These are phyloP conservation scores for Aplysina aerophoba DNA, from an alignment of 37 sponge, comb jelly and placozoan species.

Conservation along the genomic window DNA sequence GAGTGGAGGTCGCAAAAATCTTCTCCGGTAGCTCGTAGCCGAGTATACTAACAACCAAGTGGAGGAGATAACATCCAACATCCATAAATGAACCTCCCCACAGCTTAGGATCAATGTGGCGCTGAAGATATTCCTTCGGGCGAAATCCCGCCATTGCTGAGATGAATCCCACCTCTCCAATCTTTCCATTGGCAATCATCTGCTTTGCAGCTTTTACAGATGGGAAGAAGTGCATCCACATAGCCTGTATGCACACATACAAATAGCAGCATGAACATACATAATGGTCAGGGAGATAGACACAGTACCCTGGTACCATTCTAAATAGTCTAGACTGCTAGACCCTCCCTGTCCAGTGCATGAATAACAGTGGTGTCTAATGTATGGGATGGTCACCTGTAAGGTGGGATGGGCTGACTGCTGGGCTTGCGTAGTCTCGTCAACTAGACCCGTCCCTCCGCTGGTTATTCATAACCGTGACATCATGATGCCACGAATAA, in stretches of 20 bases:
- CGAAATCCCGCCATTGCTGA: background rate
- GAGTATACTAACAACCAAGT: background rate
- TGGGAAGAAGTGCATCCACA: conserved; percentile 29
- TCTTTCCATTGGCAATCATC: background rate
- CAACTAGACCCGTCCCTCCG: too few relatives aligned
- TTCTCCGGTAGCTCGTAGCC: background rate
- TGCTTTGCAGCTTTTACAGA: background rate
- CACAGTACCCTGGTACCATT: too few relatives aligned
- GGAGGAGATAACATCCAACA: background rate
- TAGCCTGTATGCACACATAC: background rate
- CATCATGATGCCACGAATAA: too few relatives aligned
- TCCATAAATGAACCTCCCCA: conserved; percentile 16
- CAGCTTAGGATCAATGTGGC: conserved; percentile 3
- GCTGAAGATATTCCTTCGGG: background rate
- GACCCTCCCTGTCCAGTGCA: too few relatives aligned
- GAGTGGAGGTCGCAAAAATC: background rate
- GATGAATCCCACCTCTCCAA: conserved; percentile 1
- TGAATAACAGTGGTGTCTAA: too few relatives aligned
- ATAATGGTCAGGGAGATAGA: too few relatives aligned
- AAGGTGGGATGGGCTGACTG: too few relatives aligned
- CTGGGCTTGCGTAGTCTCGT: too few relatives aligned
- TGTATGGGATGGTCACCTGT: too few relatives aligned
- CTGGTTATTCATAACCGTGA: too few relatives aligned
- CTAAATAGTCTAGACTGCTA: too few relatives aligned
- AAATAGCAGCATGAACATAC: background rate